Evolutionary conservation across 2,797 vertebrate species (phyloP).

Genomic region (Neoniphon sammara): DNA sequence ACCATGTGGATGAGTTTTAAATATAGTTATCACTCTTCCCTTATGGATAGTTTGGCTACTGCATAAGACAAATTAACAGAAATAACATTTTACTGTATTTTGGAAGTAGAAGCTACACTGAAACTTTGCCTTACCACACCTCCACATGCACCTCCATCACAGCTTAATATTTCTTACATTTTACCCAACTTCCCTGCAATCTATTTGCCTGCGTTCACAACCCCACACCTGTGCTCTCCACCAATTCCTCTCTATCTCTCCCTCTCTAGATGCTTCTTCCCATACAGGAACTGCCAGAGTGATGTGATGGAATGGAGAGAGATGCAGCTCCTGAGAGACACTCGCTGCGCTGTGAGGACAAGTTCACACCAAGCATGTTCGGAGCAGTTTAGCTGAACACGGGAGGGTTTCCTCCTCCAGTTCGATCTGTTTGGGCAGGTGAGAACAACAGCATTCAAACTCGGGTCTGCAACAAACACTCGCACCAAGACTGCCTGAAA

Average conservation of each 20-base stretch:
- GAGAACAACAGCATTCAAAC: neutral
- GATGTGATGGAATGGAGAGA: conserved; percentile 17
- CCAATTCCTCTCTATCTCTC: neutral
- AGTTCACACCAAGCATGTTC: too few species aligned
- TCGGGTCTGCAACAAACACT: too few species aligned
- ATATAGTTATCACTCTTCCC: neutral
- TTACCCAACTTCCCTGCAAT: neutral
- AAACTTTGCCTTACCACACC: neutral
- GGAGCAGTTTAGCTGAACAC: too few species aligned
- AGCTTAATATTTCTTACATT: neutral
- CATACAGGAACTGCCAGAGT: conserved; percentile 18
- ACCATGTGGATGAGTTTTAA: neutral
- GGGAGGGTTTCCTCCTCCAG: neutral
- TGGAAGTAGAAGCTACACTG: neutral
- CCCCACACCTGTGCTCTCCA: neutral
- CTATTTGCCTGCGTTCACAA: conserved; percentile 1
- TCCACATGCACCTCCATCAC: neutral
- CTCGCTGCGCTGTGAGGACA: too few species aligned
- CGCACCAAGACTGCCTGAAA: too few species aligned
- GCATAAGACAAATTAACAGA: conserved; percentile 3
- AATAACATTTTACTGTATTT: neutral
- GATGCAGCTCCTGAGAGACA: neutral
- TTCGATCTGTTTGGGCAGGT: neutral
- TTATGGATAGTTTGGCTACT: neutral
- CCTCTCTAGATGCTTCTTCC: neutral